Base-by-base conservation (phyloP, 2,113 vertebrate genomes). In the Microtus richardsoni region DNA sequence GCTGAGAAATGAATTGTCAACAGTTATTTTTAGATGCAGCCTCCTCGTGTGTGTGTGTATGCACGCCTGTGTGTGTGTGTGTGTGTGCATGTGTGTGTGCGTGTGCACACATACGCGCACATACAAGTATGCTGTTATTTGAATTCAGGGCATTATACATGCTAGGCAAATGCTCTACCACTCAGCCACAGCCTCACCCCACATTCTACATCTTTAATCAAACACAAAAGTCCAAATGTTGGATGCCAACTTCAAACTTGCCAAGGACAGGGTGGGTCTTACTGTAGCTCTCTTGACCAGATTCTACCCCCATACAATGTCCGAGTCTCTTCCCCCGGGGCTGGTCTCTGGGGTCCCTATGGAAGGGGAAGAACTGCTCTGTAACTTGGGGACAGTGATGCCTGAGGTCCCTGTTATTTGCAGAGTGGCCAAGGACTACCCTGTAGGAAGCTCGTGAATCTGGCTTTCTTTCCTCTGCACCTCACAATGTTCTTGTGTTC, bases 231-330 rank as follows among this genome's bases (percentile, higher is more conserved):
- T 58, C 71, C 1, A 21, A 24, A 36, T 41, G 68, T 24, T n/a
- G 4, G 3, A 26, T 36, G 24, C 28, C 19, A 33, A 7, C 8
- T 2, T 66, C 30, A 12, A 24, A 30, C 41, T 66, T 30, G 26
- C 7, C 7, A 10, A 41, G 93, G 12, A 19, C 0, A 3, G 62
- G 24, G 62, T 36, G 41, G 14, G 21, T 44, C 77, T 13, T 24
- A 39, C 77, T 17, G 30, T 19, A 0, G 14, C n/a, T 0, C 5
- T 52, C 74, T 30, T 7, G 1, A 60, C 33, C 12, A 2, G 36
- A 4, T 26, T 44, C 9, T 12, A 4, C 12, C 11, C 66, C 49
- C 13, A 8, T 0, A 0, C 6, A 4, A 7, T n/a, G 3, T 39
- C 36, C 6, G 0, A 12, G 24, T 62, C 13, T 36, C 22, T 8